phyloP scores from a whole-genome alignment of 2,888 invertebrate genomes.

The Drosophila testacea region DNA sequence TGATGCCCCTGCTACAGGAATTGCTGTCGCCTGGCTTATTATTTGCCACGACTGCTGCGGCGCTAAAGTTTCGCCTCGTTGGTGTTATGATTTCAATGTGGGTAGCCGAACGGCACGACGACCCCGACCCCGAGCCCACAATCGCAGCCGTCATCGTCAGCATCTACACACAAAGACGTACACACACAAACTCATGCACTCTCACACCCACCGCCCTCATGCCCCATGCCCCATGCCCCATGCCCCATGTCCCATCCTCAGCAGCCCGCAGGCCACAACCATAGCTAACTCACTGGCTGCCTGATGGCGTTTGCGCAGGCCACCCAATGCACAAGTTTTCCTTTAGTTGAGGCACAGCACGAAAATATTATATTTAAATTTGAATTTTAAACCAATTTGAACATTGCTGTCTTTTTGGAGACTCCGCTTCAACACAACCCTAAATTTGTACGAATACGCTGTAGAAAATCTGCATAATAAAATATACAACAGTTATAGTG shows the following conservation, averaged over 20 bases:
- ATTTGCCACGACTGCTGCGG: slow-evolving; percentile 79
- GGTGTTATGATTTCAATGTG: slow-evolving; percentile 80
- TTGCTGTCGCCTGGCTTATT: slow-evolving; percentile 77
- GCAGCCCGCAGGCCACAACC: slow-evolving; percentile 67
- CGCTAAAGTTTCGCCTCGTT: slow-evolving; percentile 80
- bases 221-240: not conserved
- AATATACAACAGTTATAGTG: no score
- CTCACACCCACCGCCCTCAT: slow-evolving; percentile 20
- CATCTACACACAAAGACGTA: slow-evolving; percentile 52
- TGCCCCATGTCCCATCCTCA: slow-evolving; percentile 19
- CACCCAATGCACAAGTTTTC: slow-evolving; percentile 58
- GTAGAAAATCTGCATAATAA: not conserved
- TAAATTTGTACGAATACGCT: not conserved
- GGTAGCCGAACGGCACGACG: slow-evolving; percentile 79
- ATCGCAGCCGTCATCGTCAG: slow-evolving; percentile 71
- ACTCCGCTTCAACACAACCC: not conserved
- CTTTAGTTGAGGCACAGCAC: not conserved
- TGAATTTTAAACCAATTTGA: not conserved
- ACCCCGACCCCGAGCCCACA: slow-evolving; percentile 65
- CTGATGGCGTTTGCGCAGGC: slow-evolving; percentile 69
- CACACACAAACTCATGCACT: slow-evolving; percentile 7
- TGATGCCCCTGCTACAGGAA: slow-evolving; percentile 58
- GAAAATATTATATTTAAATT: slow-evolving; percentile 1
- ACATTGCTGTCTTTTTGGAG: not conserved
- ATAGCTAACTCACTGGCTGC: slow-evolving; percentile 72